phyloP scores from a whole-genome alignment of 1,140 invertebrate genomes.

The Microplitis mediator region DNA sequence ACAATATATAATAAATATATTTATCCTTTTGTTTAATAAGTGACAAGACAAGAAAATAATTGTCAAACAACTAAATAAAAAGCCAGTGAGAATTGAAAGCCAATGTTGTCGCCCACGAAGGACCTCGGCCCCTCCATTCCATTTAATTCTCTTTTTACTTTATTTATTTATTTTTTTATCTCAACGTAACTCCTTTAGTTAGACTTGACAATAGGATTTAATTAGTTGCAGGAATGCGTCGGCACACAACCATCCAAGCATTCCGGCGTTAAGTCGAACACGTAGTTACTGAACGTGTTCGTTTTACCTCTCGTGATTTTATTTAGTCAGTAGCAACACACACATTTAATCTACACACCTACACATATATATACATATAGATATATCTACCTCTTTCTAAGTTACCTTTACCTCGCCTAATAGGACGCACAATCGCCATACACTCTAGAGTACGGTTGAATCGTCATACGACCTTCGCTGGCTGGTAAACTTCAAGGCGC shows the following conservation, averaged over 20 bases:
- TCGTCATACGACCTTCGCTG: conserved; percentile 40
- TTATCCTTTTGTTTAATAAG: background rate
- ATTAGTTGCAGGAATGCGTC: conserved; percentile 52
- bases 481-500: conserved; percentile 28
- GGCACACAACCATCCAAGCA: conserved; percentile 40
- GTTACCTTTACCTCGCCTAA: conserved; percentile 25
- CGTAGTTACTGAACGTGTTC: conserved; percentile 29
- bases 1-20: too few species aligned
- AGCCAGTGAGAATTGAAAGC: background rate
- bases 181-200: background rate
- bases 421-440: conserved; percentile 33
- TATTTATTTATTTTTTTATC: background rate
- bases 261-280: conserved; percentile 48
- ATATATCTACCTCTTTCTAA: background rate
- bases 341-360: background rate
- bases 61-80: background rate
- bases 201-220: conserved; percentile 41
- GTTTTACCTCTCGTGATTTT: background rate
- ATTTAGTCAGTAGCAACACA: background rate
- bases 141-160: background rate
- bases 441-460: background rate
- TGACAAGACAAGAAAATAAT: conserved; percentile 1
- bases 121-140: conserved; percentile 4
- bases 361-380: background rate
- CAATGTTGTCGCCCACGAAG: conserved; percentile 14